Evolutionary conservation across 2,888 invertebrate genomes (phyloP).

Genomic region (Epiperipatus broadwayi): DNA sequence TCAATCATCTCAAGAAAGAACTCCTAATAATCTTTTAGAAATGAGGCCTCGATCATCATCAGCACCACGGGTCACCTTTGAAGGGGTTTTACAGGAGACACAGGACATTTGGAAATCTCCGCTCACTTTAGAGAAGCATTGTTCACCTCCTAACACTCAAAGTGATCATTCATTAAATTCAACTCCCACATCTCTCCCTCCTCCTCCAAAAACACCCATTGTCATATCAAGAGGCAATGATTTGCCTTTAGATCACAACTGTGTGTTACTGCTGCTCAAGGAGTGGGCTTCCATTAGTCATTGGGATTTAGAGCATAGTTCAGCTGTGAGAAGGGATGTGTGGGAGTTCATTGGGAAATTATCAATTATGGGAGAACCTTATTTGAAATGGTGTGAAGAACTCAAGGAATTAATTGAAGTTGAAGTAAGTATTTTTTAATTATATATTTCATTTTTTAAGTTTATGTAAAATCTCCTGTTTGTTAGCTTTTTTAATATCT

Average conservation of each 20-base stretch:
- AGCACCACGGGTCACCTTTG: slow-evolving; percentile 31
- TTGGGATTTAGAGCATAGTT: slow-evolving; percentile 16
- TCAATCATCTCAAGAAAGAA: slow-evolving; percentile 22
- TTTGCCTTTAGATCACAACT: slow-evolving; percentile 15
- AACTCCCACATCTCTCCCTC: slow-evolving; percentile 23
- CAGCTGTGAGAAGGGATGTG: slow-evolving; percentile 32
- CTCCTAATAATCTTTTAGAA: too few relatives aligned
- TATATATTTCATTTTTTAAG: not conserved
- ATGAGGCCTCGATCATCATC: slow-evolving; percentile 32
- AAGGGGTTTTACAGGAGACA: slow-evolving; percentile 15
- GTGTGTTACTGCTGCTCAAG: slow-evolving; percentile 14
- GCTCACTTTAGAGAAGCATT: too few relatives aligned
- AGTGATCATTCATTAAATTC: too few relatives aligned
- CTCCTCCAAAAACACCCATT: slow-evolving; percentile 21
- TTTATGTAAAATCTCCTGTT: not conserved
- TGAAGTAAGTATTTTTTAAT: slow-evolving; percentile 20
- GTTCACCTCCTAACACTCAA: too few relatives aligned
- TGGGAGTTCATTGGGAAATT: slow-evolving; percentile 36
- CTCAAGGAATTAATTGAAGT: slow-evolving; percentile 23
- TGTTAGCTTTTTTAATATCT: too few relatives aligned
- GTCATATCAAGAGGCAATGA: too few relatives aligned
- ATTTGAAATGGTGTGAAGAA: slow-evolving; percentile 33
- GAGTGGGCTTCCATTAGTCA: slow-evolving; percentile 18
- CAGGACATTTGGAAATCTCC: too few relatives aligned
- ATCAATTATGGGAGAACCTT: slow-evolving; percentile 34